Evolutionary conservation across 2,888 invertebrate species (phyloP), one percentile per base, ranked within the genome.

Genomic region (Cecidostiba fungosa): DNA sequence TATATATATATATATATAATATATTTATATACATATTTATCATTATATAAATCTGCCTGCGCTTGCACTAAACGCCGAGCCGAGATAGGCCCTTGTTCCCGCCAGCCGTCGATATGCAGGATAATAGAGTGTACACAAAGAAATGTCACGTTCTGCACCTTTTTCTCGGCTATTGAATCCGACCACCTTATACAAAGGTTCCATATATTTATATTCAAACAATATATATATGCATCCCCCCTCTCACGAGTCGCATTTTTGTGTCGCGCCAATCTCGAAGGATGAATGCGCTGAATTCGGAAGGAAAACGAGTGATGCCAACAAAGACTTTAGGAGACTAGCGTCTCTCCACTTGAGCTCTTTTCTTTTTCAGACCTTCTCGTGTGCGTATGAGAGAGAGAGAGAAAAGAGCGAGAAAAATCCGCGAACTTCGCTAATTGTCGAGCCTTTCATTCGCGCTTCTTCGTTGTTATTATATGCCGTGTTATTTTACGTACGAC

Each of bases 241-340:
- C 8, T 6, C n/a, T 8, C 4, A 2, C 54, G 23, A 19, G 54
- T 59, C 54, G n/a, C 54, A 59, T 59, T 59, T 59, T 59, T 59
- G n/a, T 59, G 54, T 59, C 54, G 54, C 54, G 54, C 54, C 54
- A 59, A 59, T 59, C 54, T 59, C n/a, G 19, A 59, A 59, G 54
- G 54, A 59, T 59, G 54, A 59, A 59, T 59, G 54, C 54, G 54
- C 54, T 59, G 54, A 59, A 59, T 59, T 59, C 54, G 54, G 54
- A 59, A 59, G 54, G 54, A 59, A 59, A 59, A 59, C 54, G 54
- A 59, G n/a, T 59, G 54, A 59, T 23, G 19, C 54, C 19, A 54
- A n/a, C 54, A 54, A n/a, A 59, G 50, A 50, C 50, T 50, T 50
- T 19, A 16, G 16, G 23, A 59, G 54, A 59, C 54, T 59, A 19